Evolutionary conservation across 2,797 vertebrate genomes (phyloP), one percentile per base, ranked within the genome.

Genomic region (Peromyscus melanophrys): DNA sequence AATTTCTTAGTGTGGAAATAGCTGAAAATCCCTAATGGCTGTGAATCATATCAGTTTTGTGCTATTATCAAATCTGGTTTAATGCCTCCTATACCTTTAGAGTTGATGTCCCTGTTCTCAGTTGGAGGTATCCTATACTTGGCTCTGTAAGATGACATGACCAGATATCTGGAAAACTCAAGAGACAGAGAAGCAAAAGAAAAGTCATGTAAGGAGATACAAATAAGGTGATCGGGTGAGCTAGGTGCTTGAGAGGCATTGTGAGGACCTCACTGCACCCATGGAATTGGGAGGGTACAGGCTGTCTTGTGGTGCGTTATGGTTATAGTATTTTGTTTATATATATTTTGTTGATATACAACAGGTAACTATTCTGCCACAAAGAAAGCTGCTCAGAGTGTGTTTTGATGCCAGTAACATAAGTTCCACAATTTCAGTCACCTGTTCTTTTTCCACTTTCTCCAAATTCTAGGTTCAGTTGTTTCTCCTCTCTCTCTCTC

Each of bases 1-100:
- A 65, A 90, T 85, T 23, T 95, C 25, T 92, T 83, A 43, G 19
- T 13, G 59, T 63, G 84, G 63, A 92, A 46, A 89, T 81, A 25
- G 11, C n/a, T 95, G 17, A 83, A 69, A 86, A 88, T 63, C 16
- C 31, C 16, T 29, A 61, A 55, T 12, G 67, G 43, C 76, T 40
- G 21, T 46, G 2, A 27, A 49, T 71, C 40, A 73, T 71, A 81
- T 75, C 17, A 65, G 52, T 23, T 61, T 89, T 12, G n/a, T 9
- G 2, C 9, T 89, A 13, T 90, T 95, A 81, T 19, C 17, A 14
- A 52, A 65, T 96, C 9, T 69, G 29, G 13, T 88, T 0, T 34
- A 84, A 87, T 77, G 75, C 0, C 23, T 13, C 4, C 1, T 13
- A 31, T 55, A 2, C 34, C 4, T 6, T 73, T 63, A 67, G 59